Conservation (phyloP, 2,113 vertebrate species). For the Cyanocitta stelleri region DNA sequence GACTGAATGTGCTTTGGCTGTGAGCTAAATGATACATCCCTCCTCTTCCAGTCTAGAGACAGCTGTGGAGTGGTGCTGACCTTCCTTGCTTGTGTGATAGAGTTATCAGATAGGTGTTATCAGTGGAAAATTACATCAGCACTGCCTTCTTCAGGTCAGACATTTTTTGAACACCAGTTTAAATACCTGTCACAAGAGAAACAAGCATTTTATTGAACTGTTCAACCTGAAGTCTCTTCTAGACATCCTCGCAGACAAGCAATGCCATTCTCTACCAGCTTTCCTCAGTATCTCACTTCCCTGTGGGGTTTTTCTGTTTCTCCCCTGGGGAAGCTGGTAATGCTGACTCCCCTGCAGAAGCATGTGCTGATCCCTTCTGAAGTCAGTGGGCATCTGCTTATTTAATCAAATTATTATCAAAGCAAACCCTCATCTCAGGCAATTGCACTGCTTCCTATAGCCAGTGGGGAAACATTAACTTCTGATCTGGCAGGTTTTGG, state of each 20-base stretch:
- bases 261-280: neutral
- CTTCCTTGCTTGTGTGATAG: neutral
- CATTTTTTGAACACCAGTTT: neutral
- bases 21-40: neutral
- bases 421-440: neutral
- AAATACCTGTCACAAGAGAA: neutral
- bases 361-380: neutral
- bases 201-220: neutral
- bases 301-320: neutral
- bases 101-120: fast-evolving
- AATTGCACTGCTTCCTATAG: neutral
- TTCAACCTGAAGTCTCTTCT: neutral
- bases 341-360: neutral
- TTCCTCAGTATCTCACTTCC: neutral
- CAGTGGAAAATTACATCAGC: neutral
- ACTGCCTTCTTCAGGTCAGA: neutral
- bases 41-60: neutral
- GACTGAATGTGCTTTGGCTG: neutral
- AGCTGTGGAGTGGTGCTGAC: neutral
- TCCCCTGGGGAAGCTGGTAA: neutral
- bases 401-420: neutral
- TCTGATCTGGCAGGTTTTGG: slow-evolving; percentile 8
- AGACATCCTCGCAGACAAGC: neutral
- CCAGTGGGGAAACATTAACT: neutral
- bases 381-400: neutral